Evolutionary conservation across 2,797 vertebrate genomes (phyloP), one percentile per base, ranked within the genome.

Genomic region (Galago senegalensis): DNA sequence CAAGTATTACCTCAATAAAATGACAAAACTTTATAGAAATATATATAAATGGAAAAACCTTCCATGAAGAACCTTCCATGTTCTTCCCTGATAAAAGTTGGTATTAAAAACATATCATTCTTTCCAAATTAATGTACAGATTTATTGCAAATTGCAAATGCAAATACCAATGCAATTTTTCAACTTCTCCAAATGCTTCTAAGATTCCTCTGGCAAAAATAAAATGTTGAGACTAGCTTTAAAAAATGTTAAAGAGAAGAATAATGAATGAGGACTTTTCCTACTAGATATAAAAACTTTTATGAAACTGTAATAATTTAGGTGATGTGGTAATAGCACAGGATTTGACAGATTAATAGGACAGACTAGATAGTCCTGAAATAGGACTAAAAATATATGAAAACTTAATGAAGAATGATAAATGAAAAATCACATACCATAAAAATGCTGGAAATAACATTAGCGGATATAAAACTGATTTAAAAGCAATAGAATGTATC

Each of bases 331-430:
- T 94, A 97, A 95, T 60, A 83, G 63, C 82, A 83, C 29, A 61
- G n/a, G 49, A 73, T 63, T 88, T 96, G 97, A 94, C 86, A 96
- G 93, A 94, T 96, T 97, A 95, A 97, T 97, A 69, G 69, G 43
- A 88, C 27, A 97, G 75, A 90, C 23, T 83, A 97, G 77, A 95
- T 80, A 83, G 53, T 56, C 60, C 61, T 92, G 75, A 97, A 96
- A 97, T 73, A 91, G 75, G 60, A 80, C 87, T 96, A 86, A 94
- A 97, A 94, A 92, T 95, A 86, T 58, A 97, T 95, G 96, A 97
- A 96, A 93, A 89, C 75, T 61, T 97, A 98, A 98, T 86, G 86
- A 97, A 95, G 69, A 97, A 97, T 88, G 75, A 93, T 97, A 95
- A 94, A 95, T 95, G 88, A 96, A 97, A 96, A 93, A 93, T 72